A percentile compares a stretch with the other conserved stretches of the same genome.
Conservation (phyloP, 2,888 invertebrate species). For the Pinctada fucata region DNA sequence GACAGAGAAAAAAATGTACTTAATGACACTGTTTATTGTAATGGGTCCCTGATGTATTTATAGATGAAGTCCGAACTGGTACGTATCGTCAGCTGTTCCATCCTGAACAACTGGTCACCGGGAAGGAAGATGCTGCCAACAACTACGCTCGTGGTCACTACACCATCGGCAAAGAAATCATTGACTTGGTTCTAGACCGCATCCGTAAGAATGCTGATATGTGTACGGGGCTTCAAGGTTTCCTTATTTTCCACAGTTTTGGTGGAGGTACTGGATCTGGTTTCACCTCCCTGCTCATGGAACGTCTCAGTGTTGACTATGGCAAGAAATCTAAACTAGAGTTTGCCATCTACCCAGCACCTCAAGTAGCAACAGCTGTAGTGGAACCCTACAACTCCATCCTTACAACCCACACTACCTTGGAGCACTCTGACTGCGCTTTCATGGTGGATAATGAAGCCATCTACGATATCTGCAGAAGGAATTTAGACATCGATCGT, state of each 20-base stretch:
- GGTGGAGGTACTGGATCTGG: conserved; percentile 87
- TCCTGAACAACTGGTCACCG: conserved; percentile 80
- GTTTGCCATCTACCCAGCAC: conserved; percentile 93
- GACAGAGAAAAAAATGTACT: not conserved
- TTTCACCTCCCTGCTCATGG: conserved; percentile 92
- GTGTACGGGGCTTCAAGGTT: conserved; percentile 74
- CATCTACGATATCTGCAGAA: conserved; percentile 90
- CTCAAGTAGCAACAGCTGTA: conserved; percentile 81
- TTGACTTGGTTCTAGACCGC: conserved; percentile 85
- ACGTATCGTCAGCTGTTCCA: not conserved
- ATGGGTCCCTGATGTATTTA: not conserved
- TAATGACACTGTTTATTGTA: not conserved
- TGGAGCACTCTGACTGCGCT: conserved; percentile 80
- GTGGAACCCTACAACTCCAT: conserved; percentile 98
- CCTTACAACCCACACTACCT: conserved; percentile 73
- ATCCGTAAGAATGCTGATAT: conserved; percentile 80
- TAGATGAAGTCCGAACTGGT: conserved; percentile 72
- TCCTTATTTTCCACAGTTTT: conserved; percentile 73
- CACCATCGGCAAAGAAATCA: conserved; percentile 91
- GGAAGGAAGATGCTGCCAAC: conserved; percentile 87
- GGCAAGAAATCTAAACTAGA: conserved; percentile 74
- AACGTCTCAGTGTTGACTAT: conserved; percentile 88
- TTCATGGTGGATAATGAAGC: conserved; percentile 98
- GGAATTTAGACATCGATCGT: conserved; percentile 87
- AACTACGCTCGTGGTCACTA: conserved; percentile 90